These are phyloP conservation scores for Caenorhabditis zanzibari DNA, from an alignment of 2,888 invertebrate genomes.

Conservation along the genomic window DNA sequence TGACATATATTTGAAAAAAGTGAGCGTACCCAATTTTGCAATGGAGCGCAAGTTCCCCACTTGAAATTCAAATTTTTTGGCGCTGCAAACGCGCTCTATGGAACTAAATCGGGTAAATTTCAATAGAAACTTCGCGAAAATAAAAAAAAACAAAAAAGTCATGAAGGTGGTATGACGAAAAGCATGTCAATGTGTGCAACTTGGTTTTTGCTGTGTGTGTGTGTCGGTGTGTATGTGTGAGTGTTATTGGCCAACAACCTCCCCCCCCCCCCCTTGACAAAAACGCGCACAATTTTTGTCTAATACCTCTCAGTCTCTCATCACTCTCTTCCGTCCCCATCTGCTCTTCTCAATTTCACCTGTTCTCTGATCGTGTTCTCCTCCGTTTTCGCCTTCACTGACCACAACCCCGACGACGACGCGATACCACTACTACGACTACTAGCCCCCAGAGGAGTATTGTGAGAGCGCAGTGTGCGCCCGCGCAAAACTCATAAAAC, in stretches of 20 bases:
- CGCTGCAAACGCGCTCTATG: too few species aligned
- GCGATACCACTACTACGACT: constrained; percentile 46
- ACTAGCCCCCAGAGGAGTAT: too few species aligned
- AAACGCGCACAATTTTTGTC: constrained; percentile 44
- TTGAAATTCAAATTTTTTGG: too few species aligned
- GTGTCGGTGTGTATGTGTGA: constrained; percentile 27
- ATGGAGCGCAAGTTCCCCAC: too few species aligned
- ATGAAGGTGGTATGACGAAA: constrained; percentile 7
- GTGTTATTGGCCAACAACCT: constrained; percentile 58
- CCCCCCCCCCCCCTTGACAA: constrained; percentile 17
- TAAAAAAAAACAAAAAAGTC: constrained; percentile 2
- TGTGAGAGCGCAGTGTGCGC: constrained; percentile 39
- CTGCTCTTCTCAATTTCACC: constrained; percentile 67
- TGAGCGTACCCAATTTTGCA: too few species aligned
- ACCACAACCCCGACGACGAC: constrained; percentile 2
- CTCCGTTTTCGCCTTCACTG: constrained; percentile 39
- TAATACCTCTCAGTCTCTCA: not conserved
- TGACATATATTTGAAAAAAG: too few species aligned
- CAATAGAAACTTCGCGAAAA: not conserved
- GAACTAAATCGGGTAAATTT: not conserved
- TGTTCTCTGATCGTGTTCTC: constrained; percentile 60
- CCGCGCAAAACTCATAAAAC: constrained; percentile 54
- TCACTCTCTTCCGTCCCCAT: constrained; percentile 28
- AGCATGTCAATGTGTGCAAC: constrained; percentile 35
- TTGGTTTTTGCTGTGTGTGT: constrained; percentile 55